These are phyloP conservation scores for Hydrophis major DNA, from an alignment of 2,797 vertebrate species.

Conservation along the genomic window DNA sequence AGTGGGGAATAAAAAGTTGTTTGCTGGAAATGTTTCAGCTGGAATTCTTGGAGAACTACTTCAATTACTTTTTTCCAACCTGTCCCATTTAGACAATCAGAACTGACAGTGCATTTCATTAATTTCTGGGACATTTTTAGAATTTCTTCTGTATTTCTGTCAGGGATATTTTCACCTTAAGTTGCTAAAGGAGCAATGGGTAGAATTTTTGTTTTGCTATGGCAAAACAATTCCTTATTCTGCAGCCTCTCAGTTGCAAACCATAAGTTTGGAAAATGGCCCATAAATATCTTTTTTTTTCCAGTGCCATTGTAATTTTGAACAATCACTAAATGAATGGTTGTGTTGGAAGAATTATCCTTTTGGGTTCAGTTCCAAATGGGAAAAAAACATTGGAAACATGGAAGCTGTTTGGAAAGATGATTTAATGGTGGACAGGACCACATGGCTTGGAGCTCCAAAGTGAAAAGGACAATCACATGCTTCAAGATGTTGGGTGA, in stretches of 20 bases:
- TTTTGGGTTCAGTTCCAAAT: too few relatives aligned
- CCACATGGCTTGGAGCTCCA: too few relatives aligned
- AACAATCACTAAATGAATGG: not conserved
- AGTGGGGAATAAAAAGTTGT: not conserved
- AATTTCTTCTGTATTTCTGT: not conserved
- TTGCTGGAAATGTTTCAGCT: not conserved
- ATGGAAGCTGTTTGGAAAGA: too few relatives aligned
- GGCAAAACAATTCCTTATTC: not conserved
- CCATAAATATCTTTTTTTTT: not conserved
- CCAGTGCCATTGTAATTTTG: not conserved
- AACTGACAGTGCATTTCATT: not conserved
- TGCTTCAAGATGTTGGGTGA: too few relatives aligned
- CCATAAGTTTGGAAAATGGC: too few relatives aligned
- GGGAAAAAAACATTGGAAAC: too few relatives aligned
- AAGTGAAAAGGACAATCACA: too few relatives aligned
- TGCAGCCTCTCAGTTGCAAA: not conserved
- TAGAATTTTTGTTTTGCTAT: not conserved
- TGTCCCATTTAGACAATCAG: not conserved
- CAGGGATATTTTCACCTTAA: not conserved
- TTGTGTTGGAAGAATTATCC: too few relatives aligned
- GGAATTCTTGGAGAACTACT: not conserved
- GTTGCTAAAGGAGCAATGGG: not conserved
- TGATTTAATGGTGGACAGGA: too few relatives aligned
- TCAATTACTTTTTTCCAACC: not conserved
- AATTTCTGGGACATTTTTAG: not conserved